phyloP scores from a whole-genome alignment of 92 coral and sea anemone genomes.

The Zoanthus sociatus region DNA sequence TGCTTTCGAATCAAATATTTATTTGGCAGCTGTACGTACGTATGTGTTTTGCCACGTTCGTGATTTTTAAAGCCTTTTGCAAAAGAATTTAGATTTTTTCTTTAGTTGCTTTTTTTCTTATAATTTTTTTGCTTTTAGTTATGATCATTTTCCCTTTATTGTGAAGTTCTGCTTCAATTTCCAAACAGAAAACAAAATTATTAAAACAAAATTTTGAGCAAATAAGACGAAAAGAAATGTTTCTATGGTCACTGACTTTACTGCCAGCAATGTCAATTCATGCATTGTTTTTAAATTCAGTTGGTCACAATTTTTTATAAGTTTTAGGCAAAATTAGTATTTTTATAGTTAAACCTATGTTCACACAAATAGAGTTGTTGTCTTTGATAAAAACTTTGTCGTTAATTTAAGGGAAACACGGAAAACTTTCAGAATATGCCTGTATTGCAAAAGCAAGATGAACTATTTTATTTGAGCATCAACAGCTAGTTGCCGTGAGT shows the following conservation, averaged over 20 bases:
- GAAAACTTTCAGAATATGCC: too few relatives aligned
- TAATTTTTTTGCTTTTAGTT: too few relatives aligned
- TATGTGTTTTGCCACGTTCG: too few relatives aligned
- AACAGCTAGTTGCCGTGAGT: too few relatives aligned
- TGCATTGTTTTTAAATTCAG: slow-evolving; percentile 15
- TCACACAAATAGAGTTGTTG: background rate
- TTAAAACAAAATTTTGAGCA: background rate
- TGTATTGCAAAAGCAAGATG: too few relatives aligned
- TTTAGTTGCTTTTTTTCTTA: too few relatives aligned
- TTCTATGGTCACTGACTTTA: slow-evolving; percentile 22
- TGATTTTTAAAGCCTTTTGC: too few relatives aligned
- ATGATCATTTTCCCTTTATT: background rate
- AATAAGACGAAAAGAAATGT: background rate
- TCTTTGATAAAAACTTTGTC: background rate
- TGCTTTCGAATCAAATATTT: too few relatives aligned
- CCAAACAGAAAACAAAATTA: background rate
- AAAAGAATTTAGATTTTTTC: too few relatives aligned
- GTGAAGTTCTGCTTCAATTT: background rate
- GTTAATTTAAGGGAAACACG: too few relatives aligned
- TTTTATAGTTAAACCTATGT: background rate
- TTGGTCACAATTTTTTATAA: background rate
- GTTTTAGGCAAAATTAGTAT: background rate
- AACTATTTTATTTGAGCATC: too few relatives aligned
- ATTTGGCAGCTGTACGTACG: too few relatives aligned
- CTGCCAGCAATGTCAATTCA: slow-evolving; percentile 17